Evolutionary conservation across 2,797 vertebrate genomes (phyloP), one percentile per base, ranked within the genome.

Genomic region (Columba guinea): DNA sequence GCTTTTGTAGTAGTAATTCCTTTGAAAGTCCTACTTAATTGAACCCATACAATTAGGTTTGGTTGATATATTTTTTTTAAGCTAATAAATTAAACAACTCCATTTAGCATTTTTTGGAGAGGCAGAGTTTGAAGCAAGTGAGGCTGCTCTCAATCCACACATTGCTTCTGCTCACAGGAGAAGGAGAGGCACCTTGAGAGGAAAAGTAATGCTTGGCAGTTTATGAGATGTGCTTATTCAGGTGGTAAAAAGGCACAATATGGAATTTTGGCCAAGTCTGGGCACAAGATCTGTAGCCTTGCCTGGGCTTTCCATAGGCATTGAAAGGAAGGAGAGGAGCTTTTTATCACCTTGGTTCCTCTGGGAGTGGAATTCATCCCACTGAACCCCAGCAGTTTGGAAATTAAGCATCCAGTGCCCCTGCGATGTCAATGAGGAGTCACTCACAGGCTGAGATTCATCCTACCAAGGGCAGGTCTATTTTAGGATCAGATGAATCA

Each of bases 1-100:
- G 78, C 37, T 92, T 90, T 92, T 56, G 7, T 63, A 93, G 71
- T 21, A 89, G 26, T 76, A 87, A 84, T 95, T 78, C 71, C 37
- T 20, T 35, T 85, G 51, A 80, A 95, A 84, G 48, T 68, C 64
- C 27, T 89, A 27, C 13, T 76, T 73, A 86, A 85, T 95, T 94
- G 84, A 82, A 85, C 75, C 32, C 56, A 26, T 55, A 71, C 46
- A 55, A 51, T 94, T 91, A 82, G 26, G 8, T 5, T 4, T 24
- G 24, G 24, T 51, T 26, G 44, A 19, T 44, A 9, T 44, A 18
- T 59, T 28, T 49, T 41, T 60, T 62, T 70, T 46, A 39, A 77
- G 26, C 48, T 84, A 86, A 49, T 65, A 92, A 71, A 78, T 83
- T 39, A 73, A 87, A 55, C 37, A 55, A 49, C 18, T 91, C 41